A percentile compares a stretch with the other conserved stretches of the same genome.
These are phyloP conservation scores for Lagocephalus sceleratus DNA, from an alignment of 2,797 vertebrate species.

Conservation along the genomic window DNA sequence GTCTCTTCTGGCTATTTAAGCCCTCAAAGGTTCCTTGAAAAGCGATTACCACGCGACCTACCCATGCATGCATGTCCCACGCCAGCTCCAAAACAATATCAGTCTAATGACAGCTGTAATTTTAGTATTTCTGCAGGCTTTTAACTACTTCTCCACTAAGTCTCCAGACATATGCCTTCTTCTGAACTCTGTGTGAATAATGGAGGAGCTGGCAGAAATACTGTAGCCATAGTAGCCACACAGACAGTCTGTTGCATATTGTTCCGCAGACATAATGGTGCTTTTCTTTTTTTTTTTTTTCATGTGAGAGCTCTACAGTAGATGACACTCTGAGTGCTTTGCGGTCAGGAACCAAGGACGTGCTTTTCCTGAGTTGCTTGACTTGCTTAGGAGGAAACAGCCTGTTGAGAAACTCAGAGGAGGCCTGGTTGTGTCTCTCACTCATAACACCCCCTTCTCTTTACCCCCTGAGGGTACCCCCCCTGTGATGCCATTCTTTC, in stretches of 20 bases:
- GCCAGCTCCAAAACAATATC: not conserved
- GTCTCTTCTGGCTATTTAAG: too few species aligned
- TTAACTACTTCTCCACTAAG: not conserved
- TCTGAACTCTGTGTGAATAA: slow-evolving; percentile 6
- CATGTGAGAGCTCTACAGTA: slow-evolving; percentile 18
- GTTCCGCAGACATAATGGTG: slow-evolving; percentile 8
- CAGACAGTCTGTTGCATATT: not conserved
- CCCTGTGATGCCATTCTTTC: slow-evolving; percentile 23
- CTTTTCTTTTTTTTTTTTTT: slow-evolving; percentile 5
- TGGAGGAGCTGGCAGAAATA: slow-evolving; percentile 3
- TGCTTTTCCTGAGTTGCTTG: slow-evolving; percentile 56
- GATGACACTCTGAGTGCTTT: slow-evolving; percentile 43
- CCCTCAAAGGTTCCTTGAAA: too few species aligned
- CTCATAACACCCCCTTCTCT: slow-evolving; percentile 74
- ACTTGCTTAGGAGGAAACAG: slow-evolving; percentile 57
- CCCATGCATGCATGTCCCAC: too few species aligned
- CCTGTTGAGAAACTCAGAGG: slow-evolving; percentile 53
- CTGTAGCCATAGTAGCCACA: not conserved
- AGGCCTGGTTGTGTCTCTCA: slow-evolving; percentile 48
- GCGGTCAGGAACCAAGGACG: slow-evolving; percentile 71
- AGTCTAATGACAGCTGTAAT: not conserved
- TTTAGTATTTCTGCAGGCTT: not conserved
- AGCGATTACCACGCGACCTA: too few species aligned
- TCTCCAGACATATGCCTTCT: not conserved
- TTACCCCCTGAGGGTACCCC: slow-evolving; percentile 35